Evolutionary conservation across 64 coral and sea anemone genomes (phyloP).

Genomic region (Dendrophyllia cribrosa): DNA sequence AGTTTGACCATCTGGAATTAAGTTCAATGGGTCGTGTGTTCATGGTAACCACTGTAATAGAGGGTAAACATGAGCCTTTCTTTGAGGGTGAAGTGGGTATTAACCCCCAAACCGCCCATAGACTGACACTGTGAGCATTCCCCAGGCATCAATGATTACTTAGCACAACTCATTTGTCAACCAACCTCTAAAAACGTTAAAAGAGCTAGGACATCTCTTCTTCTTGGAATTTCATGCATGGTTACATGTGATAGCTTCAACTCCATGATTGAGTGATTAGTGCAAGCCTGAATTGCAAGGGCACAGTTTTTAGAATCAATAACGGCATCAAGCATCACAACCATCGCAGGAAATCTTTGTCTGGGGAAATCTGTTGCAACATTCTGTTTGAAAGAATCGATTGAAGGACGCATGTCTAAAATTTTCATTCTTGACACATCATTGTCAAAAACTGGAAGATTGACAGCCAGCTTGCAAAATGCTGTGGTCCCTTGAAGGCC

Average conservation of each 20-base stretch:
- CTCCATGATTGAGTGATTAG: constrained; percentile 30
- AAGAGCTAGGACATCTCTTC: background rate
- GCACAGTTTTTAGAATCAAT: constrained; percentile 38
- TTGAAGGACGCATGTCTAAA: constrained; percentile 14
- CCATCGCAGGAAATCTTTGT: constrained; percentile 31
- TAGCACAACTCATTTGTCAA: background rate
- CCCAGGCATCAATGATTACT: no score
- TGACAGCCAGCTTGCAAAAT: constrained; percentile 69
- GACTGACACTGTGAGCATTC: no score
- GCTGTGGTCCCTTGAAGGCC: constrained; percentile 56
- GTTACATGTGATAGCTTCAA: constrained; percentile 52
- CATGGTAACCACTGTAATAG: no score
- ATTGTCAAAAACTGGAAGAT: constrained; percentile 62
- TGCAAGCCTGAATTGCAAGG: constrained; percentile 58
- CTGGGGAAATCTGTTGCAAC: background rate
- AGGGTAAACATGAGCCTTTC: no score
- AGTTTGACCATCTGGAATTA: no score
- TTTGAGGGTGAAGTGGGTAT: no score
- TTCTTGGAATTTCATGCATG: background rate
- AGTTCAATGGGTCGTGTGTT: no score
- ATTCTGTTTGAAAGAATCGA: background rate
- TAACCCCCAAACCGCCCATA: no score
- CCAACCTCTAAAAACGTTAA: constrained; percentile 55
- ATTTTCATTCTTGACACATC: constrained; percentile 70
- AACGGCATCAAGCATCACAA: constrained; percentile 49